These are phyloP conservation scores for Pogonocichla stellata DNA, from an alignment of 2,113 vertebrate genomes.

Conservation along the genomic window DNA sequence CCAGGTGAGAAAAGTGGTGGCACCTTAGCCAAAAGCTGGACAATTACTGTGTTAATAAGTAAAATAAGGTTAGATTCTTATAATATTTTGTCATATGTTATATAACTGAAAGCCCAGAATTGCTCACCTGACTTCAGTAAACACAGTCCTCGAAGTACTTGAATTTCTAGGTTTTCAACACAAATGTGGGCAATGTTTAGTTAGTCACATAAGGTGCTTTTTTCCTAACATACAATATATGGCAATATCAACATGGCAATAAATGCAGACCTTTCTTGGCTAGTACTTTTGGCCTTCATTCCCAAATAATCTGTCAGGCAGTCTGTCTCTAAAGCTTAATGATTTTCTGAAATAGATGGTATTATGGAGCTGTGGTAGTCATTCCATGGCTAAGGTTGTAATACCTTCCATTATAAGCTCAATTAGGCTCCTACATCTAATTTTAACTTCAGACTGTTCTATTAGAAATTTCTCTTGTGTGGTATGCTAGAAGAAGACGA, in stretches of 20 bases:
- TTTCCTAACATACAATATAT: background rate
- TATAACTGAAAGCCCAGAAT: background rate
- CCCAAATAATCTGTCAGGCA: background rate
- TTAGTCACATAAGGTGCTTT: background rate
- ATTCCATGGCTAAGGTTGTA: background rate
- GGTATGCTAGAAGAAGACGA: background rate
- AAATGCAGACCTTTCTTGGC: background rate
- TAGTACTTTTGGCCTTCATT: background rate
- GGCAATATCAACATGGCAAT: background rate
- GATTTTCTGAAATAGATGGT: background rate
- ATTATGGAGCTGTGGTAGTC: background rate
- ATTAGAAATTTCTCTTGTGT: conserved; percentile 44
- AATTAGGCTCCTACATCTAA: conserved; percentile 37
- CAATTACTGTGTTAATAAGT: background rate
- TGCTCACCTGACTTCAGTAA: background rate
- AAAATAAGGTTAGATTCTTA: background rate
- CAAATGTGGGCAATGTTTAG: background rate
- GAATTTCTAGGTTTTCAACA: background rate
- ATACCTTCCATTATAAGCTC: conserved; percentile 47
- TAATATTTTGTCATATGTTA: background rate
- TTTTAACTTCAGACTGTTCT: conserved; percentile 36
- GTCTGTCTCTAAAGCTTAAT: background rate
- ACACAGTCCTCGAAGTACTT: background rate
- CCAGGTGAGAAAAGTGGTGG: background rate
- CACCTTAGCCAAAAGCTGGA: background rate